phyloP scores from a whole-genome alignment of 2,113 vertebrate genomes.

The Eolophus roseicapilla region DNA sequence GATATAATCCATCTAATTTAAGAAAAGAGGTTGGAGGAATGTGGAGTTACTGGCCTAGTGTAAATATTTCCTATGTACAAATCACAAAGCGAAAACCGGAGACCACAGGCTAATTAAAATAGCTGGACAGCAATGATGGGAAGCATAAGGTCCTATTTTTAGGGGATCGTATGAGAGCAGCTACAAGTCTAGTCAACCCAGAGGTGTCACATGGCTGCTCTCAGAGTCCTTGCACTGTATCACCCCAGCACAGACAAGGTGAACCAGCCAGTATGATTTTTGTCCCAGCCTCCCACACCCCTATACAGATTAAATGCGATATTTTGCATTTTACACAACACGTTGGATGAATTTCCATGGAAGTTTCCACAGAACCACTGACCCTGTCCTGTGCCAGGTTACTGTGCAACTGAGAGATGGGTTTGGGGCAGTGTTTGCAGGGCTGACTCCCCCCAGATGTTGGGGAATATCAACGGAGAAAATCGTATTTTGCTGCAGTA shows the following conservation, averaged over 20 bases:
- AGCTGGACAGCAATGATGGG: constrained; percentile 17
- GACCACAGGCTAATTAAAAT: constrained; percentile 43
- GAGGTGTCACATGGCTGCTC: constrained; percentile 34
- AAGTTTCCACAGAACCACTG: background rate
- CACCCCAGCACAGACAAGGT: background rate
- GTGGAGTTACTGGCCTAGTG: background rate
- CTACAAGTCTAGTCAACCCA: background rate
- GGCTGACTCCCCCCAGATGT: background rate
- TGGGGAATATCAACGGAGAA: background rate
- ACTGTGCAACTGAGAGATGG: background rate
- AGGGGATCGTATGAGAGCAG: constrained; percentile 41
- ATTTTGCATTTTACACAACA: background rate
- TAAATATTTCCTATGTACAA: constrained; percentile 44
- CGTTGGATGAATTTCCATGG: background rate
- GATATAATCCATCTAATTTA: background rate
- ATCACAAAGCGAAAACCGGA: background rate
- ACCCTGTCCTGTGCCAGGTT: background rate
- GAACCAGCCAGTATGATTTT: background rate
- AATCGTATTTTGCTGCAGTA: background rate
- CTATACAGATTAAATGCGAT: background rate
- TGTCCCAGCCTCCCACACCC: background rate
- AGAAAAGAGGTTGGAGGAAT: constrained; percentile 1
- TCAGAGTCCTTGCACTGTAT: background rate
- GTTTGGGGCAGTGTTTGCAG: background rate
- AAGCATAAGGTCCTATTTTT: constrained; percentile 57